Evolutionary conservation across 2,797 vertebrate genomes (phyloP), one percentile per base, ranked within the genome.

Genomic region (Cyprinella venusta): DNA sequence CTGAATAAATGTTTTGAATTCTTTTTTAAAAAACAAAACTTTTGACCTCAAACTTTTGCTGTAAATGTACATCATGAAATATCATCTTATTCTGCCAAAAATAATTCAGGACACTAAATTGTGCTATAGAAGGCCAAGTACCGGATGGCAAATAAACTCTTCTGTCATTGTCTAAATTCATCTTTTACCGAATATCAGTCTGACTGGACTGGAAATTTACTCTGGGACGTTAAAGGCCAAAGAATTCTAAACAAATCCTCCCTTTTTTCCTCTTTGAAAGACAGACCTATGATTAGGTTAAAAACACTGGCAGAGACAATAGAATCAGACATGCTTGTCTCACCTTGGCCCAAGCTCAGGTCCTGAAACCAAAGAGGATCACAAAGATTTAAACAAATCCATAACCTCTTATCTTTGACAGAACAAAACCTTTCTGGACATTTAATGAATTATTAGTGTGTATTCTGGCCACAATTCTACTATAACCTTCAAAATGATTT

Each of bases 301-400:
- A 70, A 70, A 38, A 21, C 36, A 40, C 69, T 68, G 61, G 42
- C 68, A 38, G 52, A 38, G 13, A 86, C 63, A 83, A 75, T 36
- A 69, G 75, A 77, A 67, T 82, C 45, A 70, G 48, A 85, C 69
- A 59, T 59, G 42, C 69, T 63, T 64, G n/a, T 67, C 24, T 78
- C 19, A 36, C 65, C 56, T 72, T 77, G 74, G 80, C 42, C 50
- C 61, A 68, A 9, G 21, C 48, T 56, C 48, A 59, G 81, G n/a
- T 42, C 36, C 45, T 52, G 42, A 75, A 82, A 69, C 21, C 50
- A 30, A 79, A 59, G 68, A 48, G 48, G 19, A 72, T 71, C 68
- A 71, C 30, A 85, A 76, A 78, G 67, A 61, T 45, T 56, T 54
- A 45, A 64, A 54, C 8, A 77, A 48, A 33, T 79, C 50, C 21